phyloP scores from a whole-genome alignment of 1,140 invertebrate genomes.

The Solenopsis fugax region DNA sequence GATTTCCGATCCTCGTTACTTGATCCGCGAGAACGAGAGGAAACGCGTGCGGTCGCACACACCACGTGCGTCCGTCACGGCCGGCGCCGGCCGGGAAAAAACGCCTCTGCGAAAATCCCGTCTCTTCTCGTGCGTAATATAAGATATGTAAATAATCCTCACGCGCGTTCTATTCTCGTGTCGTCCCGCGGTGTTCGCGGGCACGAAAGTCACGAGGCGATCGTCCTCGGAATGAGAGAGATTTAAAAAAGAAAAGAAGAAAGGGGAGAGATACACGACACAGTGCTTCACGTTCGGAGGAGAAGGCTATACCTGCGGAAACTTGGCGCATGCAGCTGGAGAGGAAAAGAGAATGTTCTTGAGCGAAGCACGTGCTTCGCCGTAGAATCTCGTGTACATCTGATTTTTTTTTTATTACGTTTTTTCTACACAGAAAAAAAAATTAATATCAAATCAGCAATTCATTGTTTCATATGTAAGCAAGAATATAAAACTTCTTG shows the following conservation, averaged over 20 bases:
- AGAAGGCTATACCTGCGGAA: not conserved
- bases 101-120: not conserved
- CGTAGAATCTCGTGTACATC: not conserved
- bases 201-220: not conserved
- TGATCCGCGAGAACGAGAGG: not conserved
- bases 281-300: not conserved
- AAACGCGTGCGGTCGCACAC: not conserved
- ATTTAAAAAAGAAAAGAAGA: not conserved
- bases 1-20: not conserved
- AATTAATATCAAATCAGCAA: too few relatives aligned
- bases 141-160: not conserved
- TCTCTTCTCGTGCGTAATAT: not conserved
- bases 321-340: not conserved
- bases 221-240: not conserved
- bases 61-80: slow-evolving; percentile 7
- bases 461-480: too few relatives aligned
- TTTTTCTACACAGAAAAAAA: too few relatives aligned
- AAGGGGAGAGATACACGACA: not conserved
- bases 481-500: too few relatives aligned
- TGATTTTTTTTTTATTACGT: not conserved
- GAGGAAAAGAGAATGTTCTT: not conserved
- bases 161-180: not conserved
- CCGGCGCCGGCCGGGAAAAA: not conserved
- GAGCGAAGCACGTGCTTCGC: not conserved
- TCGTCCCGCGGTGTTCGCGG: not conserved